Evolutionary conservation across 2,888 invertebrate genomes (phyloP).

Genomic region (Globia sparganii): DNA sequence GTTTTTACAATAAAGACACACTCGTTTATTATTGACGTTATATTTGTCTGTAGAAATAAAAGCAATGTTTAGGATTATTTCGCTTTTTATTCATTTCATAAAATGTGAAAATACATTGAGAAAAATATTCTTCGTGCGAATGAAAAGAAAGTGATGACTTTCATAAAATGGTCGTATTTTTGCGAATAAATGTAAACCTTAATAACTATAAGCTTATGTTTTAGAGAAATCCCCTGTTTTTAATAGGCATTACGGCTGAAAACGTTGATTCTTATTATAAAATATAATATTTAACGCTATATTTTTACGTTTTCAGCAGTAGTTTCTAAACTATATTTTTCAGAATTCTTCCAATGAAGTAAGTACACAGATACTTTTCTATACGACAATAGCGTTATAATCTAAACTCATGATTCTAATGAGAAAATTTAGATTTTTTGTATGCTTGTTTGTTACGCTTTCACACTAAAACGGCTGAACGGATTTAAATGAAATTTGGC

Average conservation of each 20-base stretch:
- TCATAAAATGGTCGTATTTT: background rate
- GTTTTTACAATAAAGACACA: constrained; percentile 2
- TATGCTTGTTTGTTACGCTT: too few species aligned
- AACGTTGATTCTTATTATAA: background rate
- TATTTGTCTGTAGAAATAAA: constrained; percentile 4
- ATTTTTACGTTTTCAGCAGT: too few species aligned
- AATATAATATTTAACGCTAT: background rate
- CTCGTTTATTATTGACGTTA: constrained; percentile 14
- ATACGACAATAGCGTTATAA: background rate
- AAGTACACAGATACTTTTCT: background rate
- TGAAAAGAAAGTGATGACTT: background rate
- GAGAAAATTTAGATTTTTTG: too few species aligned
- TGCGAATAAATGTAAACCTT: background rate
- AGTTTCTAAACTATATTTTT: background rate
- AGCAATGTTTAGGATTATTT: constrained; percentile 1
- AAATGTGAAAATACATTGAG: background rate
- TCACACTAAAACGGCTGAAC: too few species aligned
- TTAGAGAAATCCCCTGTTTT: background rate
- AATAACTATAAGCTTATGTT: background rate
- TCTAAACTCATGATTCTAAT: background rate
- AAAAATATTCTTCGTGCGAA: background rate
- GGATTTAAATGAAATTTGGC: too few species aligned
- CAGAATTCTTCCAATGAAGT: background rate
- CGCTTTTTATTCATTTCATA: constrained; percentile 13
- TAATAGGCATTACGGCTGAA: background rate